Evolutionary conservation across 2,888 invertebrate species (phyloP), one percentile per base, ranked within the genome.

Genomic region (Aspidiotus rigidus): DNA sequence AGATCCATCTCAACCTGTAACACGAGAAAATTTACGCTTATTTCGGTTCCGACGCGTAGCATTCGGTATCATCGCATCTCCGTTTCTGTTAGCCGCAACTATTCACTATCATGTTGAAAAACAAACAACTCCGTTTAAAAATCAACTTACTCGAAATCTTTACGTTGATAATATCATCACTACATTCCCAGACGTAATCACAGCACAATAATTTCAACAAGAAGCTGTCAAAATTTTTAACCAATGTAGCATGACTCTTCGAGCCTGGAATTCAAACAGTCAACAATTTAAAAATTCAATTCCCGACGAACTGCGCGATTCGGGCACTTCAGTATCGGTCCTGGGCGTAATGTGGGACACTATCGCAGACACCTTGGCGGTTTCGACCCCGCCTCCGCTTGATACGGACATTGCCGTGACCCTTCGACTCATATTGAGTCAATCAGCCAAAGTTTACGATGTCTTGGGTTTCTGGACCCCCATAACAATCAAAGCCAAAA

Each of bases 391-490:
- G 1, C 10, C 10, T 1, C 1, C 2, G 3, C 2, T 10, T 5
- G 3, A 2, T 3, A 2, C 2, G 2, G 1, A 1, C 1, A 3
- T 2, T 5, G 5, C n/a, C 2, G 3, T 7, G 1, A 56, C 13
- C 2, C 1, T 56, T 1, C 1, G 1, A 2, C 1, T 2, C 2
- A 6, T 49, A 3, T 6, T 56, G 56, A 56, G 16, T 2, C 3
- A 2, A 15, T 17, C 17, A 2, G 2, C 56, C 1, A 10, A n/a
- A 15, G 1, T 56, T 2, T 56, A 5, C 17, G 56, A 56, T 16
- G 3, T 7, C 1, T 2, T 56, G 2, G 56, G 56, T 10, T 5
- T 13, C 3, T n/a, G 1, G 1, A 2, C 2, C 7, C 56, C 56
- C 2, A 17, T 56, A 1, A 16, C 56, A 5, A 17, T 56, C 2